Conservation (phyloP, 1,140 invertebrate species). For the Archivesica marissinica region DNA sequence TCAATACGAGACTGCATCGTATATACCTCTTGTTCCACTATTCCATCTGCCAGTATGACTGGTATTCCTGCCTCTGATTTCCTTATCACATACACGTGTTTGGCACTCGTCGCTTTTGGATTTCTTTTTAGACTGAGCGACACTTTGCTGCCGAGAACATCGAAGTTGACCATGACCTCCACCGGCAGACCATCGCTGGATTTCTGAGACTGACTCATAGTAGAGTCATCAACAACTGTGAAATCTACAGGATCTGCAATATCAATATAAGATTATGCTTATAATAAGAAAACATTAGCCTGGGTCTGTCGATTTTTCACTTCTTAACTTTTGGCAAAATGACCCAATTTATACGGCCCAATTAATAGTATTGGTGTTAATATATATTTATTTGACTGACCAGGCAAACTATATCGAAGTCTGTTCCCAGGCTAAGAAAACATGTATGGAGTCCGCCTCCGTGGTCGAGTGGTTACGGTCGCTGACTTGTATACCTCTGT, state of each 20-base stretch:
- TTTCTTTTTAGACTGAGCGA: slow-evolving; percentile 43
- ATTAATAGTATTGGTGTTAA: too few species aligned
- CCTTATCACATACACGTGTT: slow-evolving; percentile 52
- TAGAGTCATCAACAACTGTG: slow-evolving; percentile 40
- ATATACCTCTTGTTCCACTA: slow-evolving; percentile 43
- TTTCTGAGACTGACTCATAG: neutral
- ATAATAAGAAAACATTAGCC: neutral
- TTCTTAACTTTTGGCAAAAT: too few species aligned
- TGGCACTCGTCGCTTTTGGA: slow-evolving; percentile 28
- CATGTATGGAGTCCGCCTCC: neutral
- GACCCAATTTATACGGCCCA: too few species aligned
- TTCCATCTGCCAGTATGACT: neutral
- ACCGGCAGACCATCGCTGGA: slow-evolving; percentile 37
- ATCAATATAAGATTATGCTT: neutral
- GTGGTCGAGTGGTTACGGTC: too few species aligned
- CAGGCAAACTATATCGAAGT: neutral
- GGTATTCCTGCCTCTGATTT: slow-evolving; percentile 53
- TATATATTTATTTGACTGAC: neutral
- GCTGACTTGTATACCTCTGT: too few species aligned
- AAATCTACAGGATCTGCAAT: slow-evolving; percentile 48
- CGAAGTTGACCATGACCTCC: slow-evolving; percentile 31
- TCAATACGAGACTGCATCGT: neutral
- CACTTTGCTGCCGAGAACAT: slow-evolving; percentile 23
- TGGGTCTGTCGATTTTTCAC: too few species aligned
- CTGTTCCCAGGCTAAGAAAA: neutral